Evolutionary conservation across 2,797 vertebrate species (phyloP).

Genomic region (Cryptoprocta ferox): DNA sequence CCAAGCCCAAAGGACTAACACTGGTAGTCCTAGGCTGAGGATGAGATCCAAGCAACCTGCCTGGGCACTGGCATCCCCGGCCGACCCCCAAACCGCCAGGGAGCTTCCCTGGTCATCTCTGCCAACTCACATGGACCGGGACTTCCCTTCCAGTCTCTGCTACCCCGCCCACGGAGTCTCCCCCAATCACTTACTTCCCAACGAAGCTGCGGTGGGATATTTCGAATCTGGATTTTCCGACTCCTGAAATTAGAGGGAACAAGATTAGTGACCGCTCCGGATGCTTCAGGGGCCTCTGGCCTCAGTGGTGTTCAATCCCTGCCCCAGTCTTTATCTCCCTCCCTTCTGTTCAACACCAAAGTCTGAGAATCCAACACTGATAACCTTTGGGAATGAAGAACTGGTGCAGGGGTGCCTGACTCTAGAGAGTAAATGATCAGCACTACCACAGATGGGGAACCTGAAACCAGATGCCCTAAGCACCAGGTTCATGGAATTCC

Average conservation of each 20-base stretch:
- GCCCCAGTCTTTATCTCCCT: not conserved
- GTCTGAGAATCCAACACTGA: not conserved
- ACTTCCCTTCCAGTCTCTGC: not conserved
- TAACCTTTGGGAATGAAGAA: not conserved
- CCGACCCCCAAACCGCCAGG: not conserved
- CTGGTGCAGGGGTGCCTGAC: not conserved
- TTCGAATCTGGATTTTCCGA: conserved; percentile 96
- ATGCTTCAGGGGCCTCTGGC: fast-evolving
- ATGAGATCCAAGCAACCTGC: not conserved
- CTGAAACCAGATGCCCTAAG: not conserved
- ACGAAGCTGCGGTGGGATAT: conserved; percentile 96
- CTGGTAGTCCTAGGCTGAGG: not conserved
- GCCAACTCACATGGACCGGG: not conserved
- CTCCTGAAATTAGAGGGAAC: conserved; percentile 88
- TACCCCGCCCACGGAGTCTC: fast-evolving
- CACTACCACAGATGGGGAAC: not conserved
- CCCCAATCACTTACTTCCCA: conserved; percentile 93
- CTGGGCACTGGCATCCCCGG: not conserved
- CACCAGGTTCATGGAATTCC: not conserved
- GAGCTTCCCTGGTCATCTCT: not conserved
- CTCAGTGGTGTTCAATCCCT: fast-evolving
- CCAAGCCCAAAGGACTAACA: not conserved
- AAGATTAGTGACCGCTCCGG: not conserved
- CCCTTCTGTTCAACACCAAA: not conserved
- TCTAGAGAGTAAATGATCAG: not conserved